Percentiles rank a stretch among this genome's conserved stretches.
Evolutionary conservation across 2,113 vertebrate species (phyloP).

Genomic region (Cryptomyrus ogoouensis): DNA sequence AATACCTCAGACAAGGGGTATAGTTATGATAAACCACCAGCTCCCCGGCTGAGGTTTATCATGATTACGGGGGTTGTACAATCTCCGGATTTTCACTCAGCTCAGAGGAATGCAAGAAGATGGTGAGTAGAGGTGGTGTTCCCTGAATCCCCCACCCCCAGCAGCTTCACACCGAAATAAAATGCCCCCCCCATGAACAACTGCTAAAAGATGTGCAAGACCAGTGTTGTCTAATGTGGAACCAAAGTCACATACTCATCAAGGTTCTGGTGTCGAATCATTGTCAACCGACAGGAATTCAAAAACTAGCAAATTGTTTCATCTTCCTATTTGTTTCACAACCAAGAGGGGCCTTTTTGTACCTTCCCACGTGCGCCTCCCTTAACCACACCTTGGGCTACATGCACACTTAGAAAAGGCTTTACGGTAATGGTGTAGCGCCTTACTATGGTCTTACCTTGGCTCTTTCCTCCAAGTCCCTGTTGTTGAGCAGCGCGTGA

Average conservation of each 20-base stretch:
- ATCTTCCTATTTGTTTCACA: not conserved
- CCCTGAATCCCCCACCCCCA: not conserved
- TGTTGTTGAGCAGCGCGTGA: constrained; percentile 88
- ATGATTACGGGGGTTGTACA: not conserved
- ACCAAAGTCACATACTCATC: not conserved
- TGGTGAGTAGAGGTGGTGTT: not conserved
- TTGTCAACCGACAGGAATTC: not conserved
- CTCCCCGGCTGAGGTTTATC: not conserved
- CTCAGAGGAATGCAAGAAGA: not conserved
- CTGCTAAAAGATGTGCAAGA: not conserved
- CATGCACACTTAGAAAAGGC: not conserved
- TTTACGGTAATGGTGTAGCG: not conserved
- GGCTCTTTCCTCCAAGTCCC: constrained; percentile 79
- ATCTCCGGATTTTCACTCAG: not conserved
- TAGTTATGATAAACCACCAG: not conserved
- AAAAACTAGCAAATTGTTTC: not conserved
- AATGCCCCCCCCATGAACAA: not conserved
- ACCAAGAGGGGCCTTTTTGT: not conserved
- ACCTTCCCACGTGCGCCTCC: not conserved
- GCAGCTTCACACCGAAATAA: not conserved
- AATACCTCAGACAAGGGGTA: not conserved
- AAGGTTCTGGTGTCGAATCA: not conserved
- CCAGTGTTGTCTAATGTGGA: not conserved
- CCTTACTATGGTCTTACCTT: constrained; percentile 63
- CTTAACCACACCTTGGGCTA: not conserved